A percentile compares a stretch with the other conserved stretches of the same genome.
phyloP scores from a whole-genome alignment of 2,113 vertebrate genomes.

The Tragulus kanchil region DNA sequence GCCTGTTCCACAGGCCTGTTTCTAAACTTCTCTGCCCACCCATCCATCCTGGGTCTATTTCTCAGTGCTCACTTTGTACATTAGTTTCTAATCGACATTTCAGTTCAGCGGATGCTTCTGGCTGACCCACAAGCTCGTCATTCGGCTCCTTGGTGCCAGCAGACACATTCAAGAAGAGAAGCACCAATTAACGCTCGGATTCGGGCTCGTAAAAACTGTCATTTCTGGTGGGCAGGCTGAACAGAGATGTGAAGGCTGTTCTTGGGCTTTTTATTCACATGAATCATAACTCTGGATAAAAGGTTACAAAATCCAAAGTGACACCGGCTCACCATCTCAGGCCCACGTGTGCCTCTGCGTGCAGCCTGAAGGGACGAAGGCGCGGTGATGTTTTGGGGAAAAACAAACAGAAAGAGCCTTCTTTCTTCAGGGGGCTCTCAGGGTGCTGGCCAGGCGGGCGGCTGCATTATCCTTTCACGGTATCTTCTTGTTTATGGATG shows the following conservation, averaged over 20 bases:
- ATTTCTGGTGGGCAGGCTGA: not conserved
- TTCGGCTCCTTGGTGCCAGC: not conserved
- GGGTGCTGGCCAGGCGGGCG: not conserved
- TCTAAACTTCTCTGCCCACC: not conserved
- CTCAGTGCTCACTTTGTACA: not conserved
- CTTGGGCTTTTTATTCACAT: not conserved
- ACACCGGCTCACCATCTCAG: fast-evolving
- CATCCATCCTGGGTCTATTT: not conserved
- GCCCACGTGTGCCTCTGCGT: not conserved
- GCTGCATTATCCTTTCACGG: fast-evolving
- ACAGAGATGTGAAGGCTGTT: not conserved
- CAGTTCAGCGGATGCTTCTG: not conserved
- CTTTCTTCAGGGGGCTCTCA: not conserved
- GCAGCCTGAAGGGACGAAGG: not conserved
- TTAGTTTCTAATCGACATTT: not conserved
- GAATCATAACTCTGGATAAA: not conserved
- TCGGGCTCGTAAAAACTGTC: not conserved
- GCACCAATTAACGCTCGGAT: not conserved
- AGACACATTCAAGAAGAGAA: not conserved
- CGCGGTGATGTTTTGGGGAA: not conserved
- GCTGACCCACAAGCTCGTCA: not conserved
- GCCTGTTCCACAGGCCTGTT: not conserved
- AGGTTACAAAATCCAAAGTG: not conserved
- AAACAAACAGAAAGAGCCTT: not conserved
- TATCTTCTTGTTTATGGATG: fast-evolving